Base-by-base conservation (phyloP, 2,797 vertebrate genomes). In the Fundulus diaphanus region DNA sequence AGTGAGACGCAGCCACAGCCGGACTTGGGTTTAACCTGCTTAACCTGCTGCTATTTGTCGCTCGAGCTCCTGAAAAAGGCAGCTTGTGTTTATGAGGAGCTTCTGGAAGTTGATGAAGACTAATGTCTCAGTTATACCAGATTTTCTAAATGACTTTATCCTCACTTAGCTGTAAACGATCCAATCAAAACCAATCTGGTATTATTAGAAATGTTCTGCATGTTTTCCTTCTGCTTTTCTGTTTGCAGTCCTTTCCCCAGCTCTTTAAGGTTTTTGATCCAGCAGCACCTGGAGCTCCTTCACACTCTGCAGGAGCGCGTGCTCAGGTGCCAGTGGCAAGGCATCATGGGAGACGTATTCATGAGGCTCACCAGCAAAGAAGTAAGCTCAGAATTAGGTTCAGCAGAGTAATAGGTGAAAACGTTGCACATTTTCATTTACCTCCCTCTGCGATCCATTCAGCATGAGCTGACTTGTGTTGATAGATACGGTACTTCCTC, bases 341-440 rank as follows among this genome's bases (percentile, higher is more conserved):
- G 97, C 90, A 97, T 99, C 87, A 95, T 99, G 89, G 98, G 98
- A 90, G 98, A 99, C 86, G 95, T 99, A 86, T 99, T 99, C 87
- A 96, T 99, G 88, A 97, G 96, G 87, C 90, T 99, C 88, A 97
- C 97, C 65, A 98, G 97, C 71, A 98, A 97, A 93, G 97, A 99
- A 94, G 98, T 98, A 80, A 85, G 67, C 29, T 44, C 1, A 24
- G 1, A 67, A 5, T 27, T 22, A n/a, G 11, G 33, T 46, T 3
- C 7, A 5, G 18, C 0, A 11, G 16, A 44, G 0, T 16, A 1
- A 48, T 35, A 9, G 12, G 6, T 20, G 9, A 63, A 63, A 37
- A 63, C 24, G 1, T 49, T n/a, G 8, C 8, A 16, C 18, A 5
- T 56, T 54, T 54, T 3, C 31, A 7, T 33, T 59, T 59, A 18